These are phyloP conservation scores for Diogma glabrata DNA, from an alignment of 2,888 invertebrate species.

Conservation along the genomic window DNA sequence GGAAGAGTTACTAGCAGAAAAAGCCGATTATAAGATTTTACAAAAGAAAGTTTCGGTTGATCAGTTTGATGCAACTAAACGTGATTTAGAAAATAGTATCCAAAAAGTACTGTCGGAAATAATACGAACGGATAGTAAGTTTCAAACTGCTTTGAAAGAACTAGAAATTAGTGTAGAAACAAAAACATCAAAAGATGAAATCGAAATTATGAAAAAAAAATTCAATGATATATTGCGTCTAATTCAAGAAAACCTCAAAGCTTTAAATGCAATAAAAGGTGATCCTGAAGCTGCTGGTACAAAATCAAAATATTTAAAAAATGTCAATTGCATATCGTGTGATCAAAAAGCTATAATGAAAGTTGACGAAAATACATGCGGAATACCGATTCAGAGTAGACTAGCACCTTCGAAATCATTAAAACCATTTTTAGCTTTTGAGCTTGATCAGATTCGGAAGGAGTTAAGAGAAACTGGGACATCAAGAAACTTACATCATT, in stretches of 20 bases:
- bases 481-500: slow-evolving; percentile 36
- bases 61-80: slow-evolving; percentile 56
- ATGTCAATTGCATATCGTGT: slow-evolving; percentile 66
- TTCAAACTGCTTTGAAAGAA: slow-evolving; percentile 54
- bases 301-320: slow-evolving; percentile 52
- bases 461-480: slow-evolving; percentile 15
- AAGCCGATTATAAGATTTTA: slow-evolving; percentile 56
- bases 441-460: slow-evolving; percentile 44
- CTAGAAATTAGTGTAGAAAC: slow-evolving; percentile 54
- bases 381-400: slow-evolving; percentile 39
- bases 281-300: slow-evolving; percentile 64
- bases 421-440: slow-evolving; percentile 60
- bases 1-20: slow-evolving; percentile 59
- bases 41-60: slow-evolving; percentile 63
- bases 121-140: slow-evolving; percentile 43
- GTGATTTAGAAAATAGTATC: slow-evolving; percentile 50
- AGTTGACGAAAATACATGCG: slow-evolving; percentile 39
- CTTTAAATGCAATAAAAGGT: slow-evolving; percentile 43
- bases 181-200: slow-evolving; percentile 53
- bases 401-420: slow-evolving; percentile 47
- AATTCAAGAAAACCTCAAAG: slow-evolving; percentile 50
- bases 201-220: slow-evolving; percentile 51
- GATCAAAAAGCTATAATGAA: slow-evolving; percentile 63
- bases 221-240: slow-evolving; percentile 47
- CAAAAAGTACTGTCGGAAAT: slow-evolving; percentile 52